Percentiles rank a stretch among this genome's conserved stretches.
phyloP scores from a whole-genome alignment of 2,113 vertebrate genomes.

The Calypte anna region DNA sequence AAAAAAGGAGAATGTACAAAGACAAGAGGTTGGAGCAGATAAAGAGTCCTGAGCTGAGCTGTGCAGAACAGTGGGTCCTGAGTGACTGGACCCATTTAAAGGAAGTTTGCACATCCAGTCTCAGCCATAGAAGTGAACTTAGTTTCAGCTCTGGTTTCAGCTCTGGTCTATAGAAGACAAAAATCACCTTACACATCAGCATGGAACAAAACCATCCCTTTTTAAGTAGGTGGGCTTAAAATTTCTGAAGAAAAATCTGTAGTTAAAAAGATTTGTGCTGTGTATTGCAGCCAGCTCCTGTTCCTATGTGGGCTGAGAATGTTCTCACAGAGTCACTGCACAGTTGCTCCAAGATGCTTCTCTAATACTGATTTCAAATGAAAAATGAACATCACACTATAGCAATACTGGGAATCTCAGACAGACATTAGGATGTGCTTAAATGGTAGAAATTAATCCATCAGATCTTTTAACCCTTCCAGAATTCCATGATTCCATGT shows the following conservation, averaged over 20 bases:
- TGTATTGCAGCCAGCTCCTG: neutral
- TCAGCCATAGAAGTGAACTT: neutral
- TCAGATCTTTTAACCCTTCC: neutral
- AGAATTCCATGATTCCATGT: neutral
- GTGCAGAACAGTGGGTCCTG: neutral
- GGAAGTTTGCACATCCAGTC: neutral
- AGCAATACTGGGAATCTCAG: neutral
- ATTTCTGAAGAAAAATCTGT: neutral
- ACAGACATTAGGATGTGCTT: neutral
- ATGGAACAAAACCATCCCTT: rapidly evolving
- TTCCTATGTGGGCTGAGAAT: neutral
- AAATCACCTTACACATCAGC: neutral
- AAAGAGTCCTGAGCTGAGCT: neutral
- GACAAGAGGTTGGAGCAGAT: neutral
- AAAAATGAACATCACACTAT: neutral
- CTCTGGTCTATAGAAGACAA: neutral
- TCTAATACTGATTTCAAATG: neutral
- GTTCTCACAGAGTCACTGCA: neutral
- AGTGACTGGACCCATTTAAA: neutral
- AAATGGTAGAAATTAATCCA: neutral
- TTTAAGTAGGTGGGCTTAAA: neutral
- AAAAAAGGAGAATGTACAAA: neutral
- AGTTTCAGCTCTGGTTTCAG: neutral
- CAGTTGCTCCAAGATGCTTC: neutral
- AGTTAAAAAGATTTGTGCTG: neutral